phyloP scores from a whole-genome alignment of 2,797 vertebrate species.

The Crenichthys baileyi region DNA sequence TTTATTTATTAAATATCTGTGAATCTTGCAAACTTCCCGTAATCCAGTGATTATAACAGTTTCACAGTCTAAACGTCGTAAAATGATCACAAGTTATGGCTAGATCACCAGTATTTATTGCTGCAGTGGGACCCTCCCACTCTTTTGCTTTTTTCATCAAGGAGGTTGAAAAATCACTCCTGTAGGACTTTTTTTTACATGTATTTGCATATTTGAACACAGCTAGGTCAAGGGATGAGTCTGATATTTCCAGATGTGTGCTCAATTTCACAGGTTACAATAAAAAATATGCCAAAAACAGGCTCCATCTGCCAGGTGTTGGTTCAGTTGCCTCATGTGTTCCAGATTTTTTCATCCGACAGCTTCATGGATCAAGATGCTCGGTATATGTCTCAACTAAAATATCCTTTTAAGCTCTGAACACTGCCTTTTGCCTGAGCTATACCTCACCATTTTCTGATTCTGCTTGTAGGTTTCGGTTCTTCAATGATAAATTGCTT shows the following conservation, averaged over 20 bases:
- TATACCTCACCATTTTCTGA: slow-evolving; percentile 1
- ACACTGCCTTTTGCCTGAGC: background rate
- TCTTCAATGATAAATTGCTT: slow-evolving; percentile 90
- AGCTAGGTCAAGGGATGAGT: background rate
- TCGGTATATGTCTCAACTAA: slow-evolving; percentile 77
- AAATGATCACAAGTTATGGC: too few species aligned
- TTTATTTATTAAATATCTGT: too few species aligned
- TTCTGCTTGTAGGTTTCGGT: slow-evolving; percentile 85
- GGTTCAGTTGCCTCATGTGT: slow-evolving; percentile 95
- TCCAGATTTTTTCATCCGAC: slow-evolving; percentile 88
- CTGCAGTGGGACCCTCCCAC: too few species aligned
- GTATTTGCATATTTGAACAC: background rate
- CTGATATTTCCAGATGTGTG: background rate
- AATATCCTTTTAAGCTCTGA: background rate
- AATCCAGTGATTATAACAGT: too few species aligned
- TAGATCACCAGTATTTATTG: too few species aligned
- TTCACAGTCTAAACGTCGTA: too few species aligned
- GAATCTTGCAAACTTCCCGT: too few species aligned
- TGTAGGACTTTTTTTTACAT: too few species aligned
- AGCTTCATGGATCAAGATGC: slow-evolving; percentile 85
- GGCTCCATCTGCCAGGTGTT: slow-evolving; percentile 92
- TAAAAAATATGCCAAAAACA: slow-evolving; percentile 83
- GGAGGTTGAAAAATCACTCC: too few species aligned
- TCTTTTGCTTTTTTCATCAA: too few species aligned
- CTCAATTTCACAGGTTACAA: slow-evolving; percentile 75